phyloP scores from a whole-genome alignment of 2,888 invertebrate species.

The Nephrocerus scutellatus region DNA sequence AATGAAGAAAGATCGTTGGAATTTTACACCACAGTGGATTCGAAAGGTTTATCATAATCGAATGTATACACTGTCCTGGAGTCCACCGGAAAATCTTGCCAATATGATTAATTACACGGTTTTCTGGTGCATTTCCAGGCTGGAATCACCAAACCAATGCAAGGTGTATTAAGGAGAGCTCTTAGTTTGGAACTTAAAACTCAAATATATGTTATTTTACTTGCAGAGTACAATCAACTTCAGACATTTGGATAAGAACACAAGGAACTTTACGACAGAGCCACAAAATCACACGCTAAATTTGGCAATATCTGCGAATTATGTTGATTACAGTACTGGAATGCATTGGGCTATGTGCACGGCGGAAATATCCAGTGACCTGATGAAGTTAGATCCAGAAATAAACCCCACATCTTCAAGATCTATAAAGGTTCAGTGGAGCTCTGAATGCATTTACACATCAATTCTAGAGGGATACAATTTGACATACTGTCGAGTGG shows the following conservation, averaged over 20 bases:
- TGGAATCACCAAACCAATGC: conserved; percentile 54
- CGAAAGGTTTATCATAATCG: conserved; percentile 66
- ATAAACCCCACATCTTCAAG: conserved; percentile 27
- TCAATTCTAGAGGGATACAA: conserved; percentile 67
- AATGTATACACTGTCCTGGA: conserved; percentile 67
- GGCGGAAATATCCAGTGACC: conserved; percentile 34
- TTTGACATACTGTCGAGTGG: conserved; percentile 66
- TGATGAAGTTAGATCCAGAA: conserved; percentile 39
- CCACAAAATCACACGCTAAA: conserved; percentile 51
- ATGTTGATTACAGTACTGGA: conserved; percentile 62
- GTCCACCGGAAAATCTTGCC: conserved; percentile 45
- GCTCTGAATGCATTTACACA: conserved; percentile 67
- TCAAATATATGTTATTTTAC: not conserved
- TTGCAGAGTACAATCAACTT: conserved; percentile 58
- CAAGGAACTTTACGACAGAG: conserved; percentile 43
- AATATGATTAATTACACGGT: conserved; percentile 63
- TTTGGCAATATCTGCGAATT: conserved; percentile 78
- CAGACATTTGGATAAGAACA: conserved; percentile 48
- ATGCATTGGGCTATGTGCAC: conserved; percentile 76
- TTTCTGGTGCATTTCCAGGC: conserved; percentile 63
- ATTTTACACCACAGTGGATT: conserved; percentile 48
- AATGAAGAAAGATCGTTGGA: too few relatives aligned
- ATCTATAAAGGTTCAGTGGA: conserved; percentile 65
- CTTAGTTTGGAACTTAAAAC: not conserved
- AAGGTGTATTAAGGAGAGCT: conserved; percentile 38